Percentiles rank a stretch among this genome's conserved stretches.
These are phyloP conservation scores for Chionis minor DNA, from an alignment of 2,113 vertebrate genomes.

Conservation along the genomic window DNA sequence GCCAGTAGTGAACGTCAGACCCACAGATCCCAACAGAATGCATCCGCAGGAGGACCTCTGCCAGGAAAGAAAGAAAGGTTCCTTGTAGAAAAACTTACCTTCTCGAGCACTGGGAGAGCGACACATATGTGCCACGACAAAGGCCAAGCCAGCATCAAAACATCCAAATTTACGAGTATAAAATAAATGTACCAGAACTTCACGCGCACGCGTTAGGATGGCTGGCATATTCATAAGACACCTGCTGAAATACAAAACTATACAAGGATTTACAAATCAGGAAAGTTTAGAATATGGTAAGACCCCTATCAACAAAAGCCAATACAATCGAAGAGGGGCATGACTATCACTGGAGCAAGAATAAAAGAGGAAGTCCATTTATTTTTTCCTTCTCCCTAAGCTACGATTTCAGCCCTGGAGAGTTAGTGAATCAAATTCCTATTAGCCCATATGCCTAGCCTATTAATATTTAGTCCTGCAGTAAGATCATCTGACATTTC, in stretches of 20 bases:
- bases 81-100: not conserved
- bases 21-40: constrained; percentile 97
- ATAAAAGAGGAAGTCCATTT: not conserved
- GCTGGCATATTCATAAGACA: not conserved
- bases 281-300: not conserved
- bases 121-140: not conserved
- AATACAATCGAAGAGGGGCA: accelerated
- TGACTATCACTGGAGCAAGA: not conserved
- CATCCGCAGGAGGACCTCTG: constrained; percentile 93
- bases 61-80: not conserved
- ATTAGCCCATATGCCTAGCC: not conserved
- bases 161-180: not conserved
- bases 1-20: constrained; percentile 96
- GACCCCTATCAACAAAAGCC: not conserved
- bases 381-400: not conserved
- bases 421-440: not conserved
- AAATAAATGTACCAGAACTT: not conserved
- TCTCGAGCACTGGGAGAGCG: not conserved
- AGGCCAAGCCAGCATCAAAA: not conserved
- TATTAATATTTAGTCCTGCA: not conserved
- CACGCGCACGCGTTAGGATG: accelerated
- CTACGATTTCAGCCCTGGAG: not conserved
- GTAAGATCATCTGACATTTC: not conserved
- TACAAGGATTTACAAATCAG: not conserved
- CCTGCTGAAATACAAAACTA: not conserved